Percentiles rank a stretch among this genome's conserved stretches.
Conservation (phyloP, 2,888 invertebrate species). For the Drosophila formosana region DNA sequence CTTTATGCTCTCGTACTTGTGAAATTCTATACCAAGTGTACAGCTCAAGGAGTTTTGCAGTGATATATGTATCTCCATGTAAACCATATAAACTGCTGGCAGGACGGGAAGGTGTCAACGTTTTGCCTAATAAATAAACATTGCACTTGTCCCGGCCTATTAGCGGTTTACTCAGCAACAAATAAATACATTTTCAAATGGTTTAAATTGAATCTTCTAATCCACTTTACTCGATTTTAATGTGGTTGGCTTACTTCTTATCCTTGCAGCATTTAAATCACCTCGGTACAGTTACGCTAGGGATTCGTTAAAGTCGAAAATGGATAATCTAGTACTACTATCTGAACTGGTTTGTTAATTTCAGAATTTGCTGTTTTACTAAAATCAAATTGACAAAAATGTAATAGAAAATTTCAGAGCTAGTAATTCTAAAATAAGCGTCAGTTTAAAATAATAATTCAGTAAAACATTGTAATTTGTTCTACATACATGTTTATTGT, state of each 20-base stretch:
- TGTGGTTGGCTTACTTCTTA: not conserved
- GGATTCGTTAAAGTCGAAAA: not conserved
- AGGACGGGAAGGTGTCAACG: conserved; percentile 85
- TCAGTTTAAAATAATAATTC: not conserved
- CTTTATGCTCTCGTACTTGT: conserved; percentile 41
- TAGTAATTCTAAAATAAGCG: not conserved
- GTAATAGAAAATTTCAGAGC: not conserved
- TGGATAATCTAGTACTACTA: not conserved
- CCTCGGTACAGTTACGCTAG: conserved; percentile 7
- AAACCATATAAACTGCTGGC: conserved; percentile 66
- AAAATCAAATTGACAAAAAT: not conserved
- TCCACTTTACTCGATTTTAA: not conserved
- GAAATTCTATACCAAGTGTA: conserved; percentile 54
- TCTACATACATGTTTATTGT: not conserved
- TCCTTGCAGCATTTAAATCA: conserved; percentile 17
- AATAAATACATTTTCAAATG: too few species aligned
- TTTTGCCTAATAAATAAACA: conserved; percentile 85
- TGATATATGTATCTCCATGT: not conserved
- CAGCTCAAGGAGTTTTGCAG: conserved; percentile 6
- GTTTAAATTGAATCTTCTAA: not conserved
- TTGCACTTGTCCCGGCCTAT: conserved; percentile 90
- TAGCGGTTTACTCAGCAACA: conserved; percentile 77
- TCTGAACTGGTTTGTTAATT: not conserved
- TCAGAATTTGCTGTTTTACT: not conserved
- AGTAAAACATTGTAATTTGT: conserved; percentile 1